Evolutionary conservation across 2,797 vertebrate genomes (phyloP), one percentile per base, ranked within the genome.

Genomic region (Eurystomus glaucurus): DNA sequence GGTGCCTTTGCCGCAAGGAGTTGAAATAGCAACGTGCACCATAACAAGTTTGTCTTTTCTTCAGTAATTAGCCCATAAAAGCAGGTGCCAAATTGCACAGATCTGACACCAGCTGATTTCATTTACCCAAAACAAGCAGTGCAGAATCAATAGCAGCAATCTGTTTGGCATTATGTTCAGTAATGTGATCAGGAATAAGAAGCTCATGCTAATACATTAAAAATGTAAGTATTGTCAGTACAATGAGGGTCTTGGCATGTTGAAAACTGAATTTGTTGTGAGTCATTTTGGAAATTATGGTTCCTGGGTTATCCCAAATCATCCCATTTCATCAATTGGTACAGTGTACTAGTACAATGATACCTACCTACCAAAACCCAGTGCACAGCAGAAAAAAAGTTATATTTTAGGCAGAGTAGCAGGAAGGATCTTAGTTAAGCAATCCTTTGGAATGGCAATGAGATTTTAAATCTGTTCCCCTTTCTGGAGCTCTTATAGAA

Each of bases 61-160:
- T 86, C 64, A 77, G 79, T 95, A 97, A 97, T 91, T 92, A 95
- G 91, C 81, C 77, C 92, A 85, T 94, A 89, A 81, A 93, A 79
- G 37, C 50, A 88, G 85, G 72, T 97, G 91, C 96, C 96, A 97
- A 96, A 85, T 66, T 90, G 84, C 92, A 96, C 95, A 97, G 87
- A 97, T 90, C 94, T 96, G 66, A 92, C 94, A 96, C 81, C 88
- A 97, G 82, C 88, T 78, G 64, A 96, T 94, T 88, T 94, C 85
- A 93, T 96, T 97, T 96, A 93, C 84, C 93, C 95, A 96, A 96
- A 96, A 96, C 95, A 96, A 83, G 85, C 52, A 91, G 52, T 68
- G 82, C 69, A 80, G 88, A 96, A 97, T 95, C 90, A 96, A 90
- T 96, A 96, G 64, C 55, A 90, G 70, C 93, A 97, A 78, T 96